Percentiles rank a stretch among this genome's conserved stretches.
Conservation (phyloP, 92 coral and sea anemone species). For the Virgularia gustaviana region DNA sequence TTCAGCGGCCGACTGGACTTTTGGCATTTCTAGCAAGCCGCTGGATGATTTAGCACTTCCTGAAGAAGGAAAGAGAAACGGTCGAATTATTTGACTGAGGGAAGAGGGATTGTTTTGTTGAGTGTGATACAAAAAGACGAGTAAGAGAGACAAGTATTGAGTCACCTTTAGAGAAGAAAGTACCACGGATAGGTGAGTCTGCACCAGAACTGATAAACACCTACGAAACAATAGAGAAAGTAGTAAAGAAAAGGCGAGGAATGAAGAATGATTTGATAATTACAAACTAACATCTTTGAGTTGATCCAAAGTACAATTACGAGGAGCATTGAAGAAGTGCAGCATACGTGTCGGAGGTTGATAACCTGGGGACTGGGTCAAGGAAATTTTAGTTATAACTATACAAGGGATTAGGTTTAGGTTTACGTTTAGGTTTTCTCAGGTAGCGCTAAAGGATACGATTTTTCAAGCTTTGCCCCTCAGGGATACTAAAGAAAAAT, state of each 20-base stretch:
- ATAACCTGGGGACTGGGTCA: constrained; percentile 65
- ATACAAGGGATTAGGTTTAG: not conserved
- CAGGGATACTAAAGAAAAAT: constrained; percentile 63
- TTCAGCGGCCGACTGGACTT: constrained; percentile 95
- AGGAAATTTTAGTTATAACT: constrained; percentile 29
- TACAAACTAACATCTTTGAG: constrained; percentile 71
- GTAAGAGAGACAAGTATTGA: no score
- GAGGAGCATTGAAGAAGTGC: constrained; percentile 98
- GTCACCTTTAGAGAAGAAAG: constrained; percentile 95
- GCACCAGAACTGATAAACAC: constrained; percentile 88
- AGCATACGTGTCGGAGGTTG: constrained; percentile 99
- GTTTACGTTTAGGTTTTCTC: not conserved
- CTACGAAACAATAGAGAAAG: constrained; percentile 25
- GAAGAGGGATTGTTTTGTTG: not conserved
- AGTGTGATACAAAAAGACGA: not conserved
- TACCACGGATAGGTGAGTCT: constrained; percentile 84
- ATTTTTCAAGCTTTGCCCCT: constrained; percentile 93
- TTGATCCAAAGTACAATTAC: constrained; percentile 94
- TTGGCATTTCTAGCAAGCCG: constrained; percentile 94
- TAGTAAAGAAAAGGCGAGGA: not conserved
- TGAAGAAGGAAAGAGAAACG: constrained; percentile 31
- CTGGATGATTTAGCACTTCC: constrained; percentile 98
- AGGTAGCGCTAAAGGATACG: constrained; percentile 23
- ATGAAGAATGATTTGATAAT: not conserved
- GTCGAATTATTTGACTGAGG: not conserved